These are phyloP conservation scores for Tyto alba DNA, from an alignment of 2,113 vertebrate species.

Conservation along the genomic window DNA sequence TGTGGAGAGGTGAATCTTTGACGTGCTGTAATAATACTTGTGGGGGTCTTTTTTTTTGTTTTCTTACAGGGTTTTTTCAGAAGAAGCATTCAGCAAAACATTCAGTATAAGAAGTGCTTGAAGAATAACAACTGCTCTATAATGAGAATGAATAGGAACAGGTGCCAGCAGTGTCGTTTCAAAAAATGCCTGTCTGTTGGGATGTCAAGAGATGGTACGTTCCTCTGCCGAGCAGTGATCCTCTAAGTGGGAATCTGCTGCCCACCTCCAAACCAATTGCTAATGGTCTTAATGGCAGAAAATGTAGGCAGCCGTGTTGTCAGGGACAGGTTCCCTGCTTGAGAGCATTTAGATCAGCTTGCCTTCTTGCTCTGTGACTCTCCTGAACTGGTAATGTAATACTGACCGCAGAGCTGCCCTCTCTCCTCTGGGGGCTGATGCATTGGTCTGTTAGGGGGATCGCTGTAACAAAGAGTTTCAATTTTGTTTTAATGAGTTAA, in stretches of 20 bases:
- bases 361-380: background rate
- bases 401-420: background rate
- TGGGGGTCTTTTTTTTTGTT: background rate
- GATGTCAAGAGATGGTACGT: conserved; percentile 97
- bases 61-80: conserved; percentile 91
- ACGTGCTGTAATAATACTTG: background rate
- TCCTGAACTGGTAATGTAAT: background rate
- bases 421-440: background rate
- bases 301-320: background rate
- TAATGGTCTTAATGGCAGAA: background rate
- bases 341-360: background rate
- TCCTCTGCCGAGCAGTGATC: background rate
- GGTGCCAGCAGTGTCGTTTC: conserved; percentile 97
- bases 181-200: conserved; percentile 97
- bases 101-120: conserved; percentile 98
- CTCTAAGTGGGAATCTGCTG: background rate
- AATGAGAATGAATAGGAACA: conserved; percentile 96
- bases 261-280: background rate
- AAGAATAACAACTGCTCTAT: conserved; percentile 97
- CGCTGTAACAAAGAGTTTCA: background rate
- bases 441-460: background rate
- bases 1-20: background rate
- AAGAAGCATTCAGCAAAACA: conserved; percentile 98
- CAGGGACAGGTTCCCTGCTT: background rate
- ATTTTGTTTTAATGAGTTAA: background rate